These are phyloP conservation scores for Melanostoma mellinum DNA, from an alignment of 2,888 invertebrate species.

Conservation along the genomic window DNA sequence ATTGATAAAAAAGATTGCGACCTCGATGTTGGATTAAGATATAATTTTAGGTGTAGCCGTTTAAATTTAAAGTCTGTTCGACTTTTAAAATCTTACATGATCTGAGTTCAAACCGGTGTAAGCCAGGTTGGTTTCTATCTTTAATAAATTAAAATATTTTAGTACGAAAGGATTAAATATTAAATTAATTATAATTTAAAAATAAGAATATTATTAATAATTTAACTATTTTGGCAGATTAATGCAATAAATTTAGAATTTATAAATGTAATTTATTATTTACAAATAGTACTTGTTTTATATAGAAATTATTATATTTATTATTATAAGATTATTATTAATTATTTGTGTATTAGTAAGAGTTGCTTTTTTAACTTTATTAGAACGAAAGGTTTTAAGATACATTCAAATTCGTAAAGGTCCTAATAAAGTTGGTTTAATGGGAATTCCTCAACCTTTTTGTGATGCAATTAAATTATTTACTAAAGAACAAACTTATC, in stretches of 20 bases:
- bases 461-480: conserved; percentile 89
- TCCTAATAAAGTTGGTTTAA: conserved; percentile 87
- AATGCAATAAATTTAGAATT: conserved; percentile 89
- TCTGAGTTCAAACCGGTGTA: conserved; percentile 93
- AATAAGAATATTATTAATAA: conserved; percentile 77
- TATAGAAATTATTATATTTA: conserved; percentile 82
- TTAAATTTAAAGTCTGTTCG: conserved; percentile 88
- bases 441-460: conserved; percentile 87
- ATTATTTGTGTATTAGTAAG: conserved; percentile 85
- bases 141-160: conserved; percentile 84
- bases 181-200: conserved; percentile 82
- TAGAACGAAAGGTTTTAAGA: conserved; percentile 88
- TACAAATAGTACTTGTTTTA: conserved; percentile 84
- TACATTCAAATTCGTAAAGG: conserved; percentile 90
- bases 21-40: conserved; percentile 95
- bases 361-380: conserved; percentile 88
- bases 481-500: conserved; percentile 85
- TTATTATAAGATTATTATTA: conserved; percentile 83
- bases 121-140: conserved; percentile 94
- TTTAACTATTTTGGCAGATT: conserved; percentile 86
- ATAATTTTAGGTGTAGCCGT: conserved; percentile 86
- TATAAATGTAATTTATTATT: conserved; percentile 84
- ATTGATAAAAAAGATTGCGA: conserved; percentile 90
- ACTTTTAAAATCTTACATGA: conserved; percentile 93
- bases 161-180: conserved; percentile 91